Percentiles rank a stretch among this genome's conserved stretches.
Conservation (phyloP, 2,797 vertebrate genomes). For the Acropternis orthonyx region DNA sequence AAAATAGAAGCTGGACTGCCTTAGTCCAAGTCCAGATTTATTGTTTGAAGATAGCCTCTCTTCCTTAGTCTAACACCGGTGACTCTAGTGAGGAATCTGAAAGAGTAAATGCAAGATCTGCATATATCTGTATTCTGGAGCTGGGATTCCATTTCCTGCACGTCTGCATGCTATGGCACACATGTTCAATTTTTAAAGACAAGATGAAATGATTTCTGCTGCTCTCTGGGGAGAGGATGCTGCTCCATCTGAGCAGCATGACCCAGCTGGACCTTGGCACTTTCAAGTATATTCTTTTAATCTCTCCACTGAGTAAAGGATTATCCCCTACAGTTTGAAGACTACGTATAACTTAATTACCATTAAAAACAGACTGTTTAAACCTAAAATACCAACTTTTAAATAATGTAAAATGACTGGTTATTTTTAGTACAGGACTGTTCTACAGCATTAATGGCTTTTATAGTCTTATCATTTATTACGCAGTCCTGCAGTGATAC, state of each 20-base stretch:
- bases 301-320: background rate
- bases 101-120: background rate
- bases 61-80: background rate
- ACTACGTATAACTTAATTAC: background rate
- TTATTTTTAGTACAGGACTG: background rate
- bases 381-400: background rate
- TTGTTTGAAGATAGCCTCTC: background rate
- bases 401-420: background rate
- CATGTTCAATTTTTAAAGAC: background rate
- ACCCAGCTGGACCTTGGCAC: background rate
- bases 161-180: background rate
- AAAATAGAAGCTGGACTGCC: background rate
- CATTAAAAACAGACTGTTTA: background rate
- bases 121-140: background rate
- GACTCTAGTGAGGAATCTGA: background rate
- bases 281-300: background rate
- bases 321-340: background rate
- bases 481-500: background rate
- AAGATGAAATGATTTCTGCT: background rate
- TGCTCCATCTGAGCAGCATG: slow-evolving; percentile 38
- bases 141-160: background rate
- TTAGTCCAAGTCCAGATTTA: background rate
- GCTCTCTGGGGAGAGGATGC: background rate
- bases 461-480: slow-evolving; percentile 18
- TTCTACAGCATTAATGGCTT: background rate